Evolutionary conservation across 1,140 invertebrate species (phyloP), one percentile per base, ranked within the genome.

Genomic region (Prorops nasuta): DNA sequence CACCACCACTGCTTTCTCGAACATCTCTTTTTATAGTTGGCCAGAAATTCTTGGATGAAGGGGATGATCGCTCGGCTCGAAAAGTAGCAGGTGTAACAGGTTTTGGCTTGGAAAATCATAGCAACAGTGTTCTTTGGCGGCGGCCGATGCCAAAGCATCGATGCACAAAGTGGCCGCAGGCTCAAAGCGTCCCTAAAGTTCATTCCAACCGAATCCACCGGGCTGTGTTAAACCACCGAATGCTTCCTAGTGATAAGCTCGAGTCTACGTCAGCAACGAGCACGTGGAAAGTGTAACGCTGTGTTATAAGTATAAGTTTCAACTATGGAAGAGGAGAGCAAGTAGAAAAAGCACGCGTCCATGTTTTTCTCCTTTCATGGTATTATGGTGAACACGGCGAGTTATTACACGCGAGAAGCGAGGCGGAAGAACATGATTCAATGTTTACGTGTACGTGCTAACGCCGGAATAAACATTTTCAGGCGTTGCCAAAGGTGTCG

Each of bases 171-270:
- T 39, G 24, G 12, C 20, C 21, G 28, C 22, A 24, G 51, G 58
- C 67, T 67, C 66, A 69, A 67, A 69, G 63, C 56, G 56, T 49
- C 51, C 35, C 51, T 43, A 47, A 57, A 62, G 66, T 66, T 69
- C 53, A 66, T 67, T 67, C 61, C 61, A 49, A 47, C 20, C 50
- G 65, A 62, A 49, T 66, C 48, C 54, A 60, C 53, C 46, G 49
- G 56, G 34, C 51, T 47, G 52, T 57, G 51, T 38, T 49, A 60
- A 56, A 49, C 49, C 45, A 46, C 16, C 52, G 46, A 42, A 54
- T 47, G 58, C 36, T 61, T 54, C 36, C 14, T 22, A 32, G 32
- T 43, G 20, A 49, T 39, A 51, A 50, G 56, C 46, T 20, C 31
- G 44, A 37, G 39, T 49, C 36, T 49, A 53, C 40, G 35, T 42